Conservation (phyloP, 2,888 invertebrate genomes). For the Seira musarum region DNA sequence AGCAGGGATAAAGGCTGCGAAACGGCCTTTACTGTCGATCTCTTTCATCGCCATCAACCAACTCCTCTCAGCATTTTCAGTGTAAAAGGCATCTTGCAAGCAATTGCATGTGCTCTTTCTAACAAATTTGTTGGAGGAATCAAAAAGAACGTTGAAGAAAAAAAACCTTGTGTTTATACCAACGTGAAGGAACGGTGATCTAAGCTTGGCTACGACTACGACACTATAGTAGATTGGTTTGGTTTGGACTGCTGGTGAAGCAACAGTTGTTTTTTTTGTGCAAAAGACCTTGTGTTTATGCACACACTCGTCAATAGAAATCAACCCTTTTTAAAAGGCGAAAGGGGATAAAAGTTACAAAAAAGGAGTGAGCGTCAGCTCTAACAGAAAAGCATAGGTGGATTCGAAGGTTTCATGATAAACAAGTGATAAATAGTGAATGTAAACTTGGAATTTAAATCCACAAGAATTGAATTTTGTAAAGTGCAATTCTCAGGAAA, state of each 20-base stretch:
- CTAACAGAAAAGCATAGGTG: background rate
- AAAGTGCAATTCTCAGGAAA: background rate
- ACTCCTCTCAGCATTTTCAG: background rate
- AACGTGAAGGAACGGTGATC: conserved; percentile 37
- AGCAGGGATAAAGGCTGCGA: background rate
- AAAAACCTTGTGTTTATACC: conserved; percentile 35
- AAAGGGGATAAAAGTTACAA: conserved; percentile 21
- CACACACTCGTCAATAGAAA: conserved; percentile 19
- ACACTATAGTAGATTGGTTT: conserved; percentile 7
- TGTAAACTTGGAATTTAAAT: background rate
- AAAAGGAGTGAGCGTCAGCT: conserved; percentile 3
- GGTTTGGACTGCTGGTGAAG: conserved; percentile 38
- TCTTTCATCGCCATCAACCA: conserved; percentile 18
- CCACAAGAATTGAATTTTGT: background rate
- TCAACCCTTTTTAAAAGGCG: conserved; percentile 19
- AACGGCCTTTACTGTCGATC: conserved; percentile 35
- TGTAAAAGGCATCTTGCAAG: background rate
- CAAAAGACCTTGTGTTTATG: conserved; percentile 55
- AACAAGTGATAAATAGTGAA: background rate
- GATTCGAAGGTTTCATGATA: background rate
- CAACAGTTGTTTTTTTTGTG: conserved; percentile 57
- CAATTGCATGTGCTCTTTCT: conserved; percentile 31
- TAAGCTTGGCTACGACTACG: conserved; percentile 3
- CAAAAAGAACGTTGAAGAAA: background rate
- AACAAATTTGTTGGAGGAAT: background rate